Percentiles rank a stretch among this genome's conserved stretches.
phyloP scores from a whole-genome alignment of 2,797 vertebrate species.

The Acrossocheilus fasciatus region DNA sequence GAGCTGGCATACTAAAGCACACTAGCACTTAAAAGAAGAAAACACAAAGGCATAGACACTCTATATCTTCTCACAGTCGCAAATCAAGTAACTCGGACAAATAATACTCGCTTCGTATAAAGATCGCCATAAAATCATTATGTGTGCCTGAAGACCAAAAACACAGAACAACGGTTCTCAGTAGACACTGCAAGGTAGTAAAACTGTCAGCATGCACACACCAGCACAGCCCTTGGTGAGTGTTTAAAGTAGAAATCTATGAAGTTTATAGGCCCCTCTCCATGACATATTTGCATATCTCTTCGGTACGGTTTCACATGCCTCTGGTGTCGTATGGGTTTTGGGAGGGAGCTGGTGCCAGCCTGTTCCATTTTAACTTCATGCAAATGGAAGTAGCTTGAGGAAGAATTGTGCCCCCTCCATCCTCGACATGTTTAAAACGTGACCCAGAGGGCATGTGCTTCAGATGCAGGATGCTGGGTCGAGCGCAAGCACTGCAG shows the following conservation, averaged over 20 bases:
- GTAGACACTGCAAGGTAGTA: slow-evolving; percentile 27
- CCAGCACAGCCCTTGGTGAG: slow-evolving; percentile 2
- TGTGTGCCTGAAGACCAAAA: slow-evolving; percentile 27
- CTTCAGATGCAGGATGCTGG: slow-evolving; percentile 25
- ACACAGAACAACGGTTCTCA: slow-evolving; percentile 1
- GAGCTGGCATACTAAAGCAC: slow-evolving; percentile 2
- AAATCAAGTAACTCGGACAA: slow-evolving; percentile 37
- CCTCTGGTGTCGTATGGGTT: slow-evolving; percentile 39
- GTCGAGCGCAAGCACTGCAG: slow-evolving; percentile 33
- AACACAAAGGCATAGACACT: not conserved
- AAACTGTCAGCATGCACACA: slow-evolving; percentile 31
- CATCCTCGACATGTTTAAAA: slow-evolving; percentile 4
- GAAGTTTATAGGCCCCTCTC: slow-evolving; percentile 38
- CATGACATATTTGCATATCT: slow-evolving; percentile 36
- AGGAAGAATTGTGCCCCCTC: slow-evolving; percentile 11
- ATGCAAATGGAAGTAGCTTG: slow-evolving; percentile 40
- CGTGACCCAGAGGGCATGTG: slow-evolving; percentile 17
- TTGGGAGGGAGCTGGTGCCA: slow-evolving; percentile 35
- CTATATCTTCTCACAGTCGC: not conserved
- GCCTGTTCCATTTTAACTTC: slow-evolving; percentile 43
- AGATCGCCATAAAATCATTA: slow-evolving; percentile 20
- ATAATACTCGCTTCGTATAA: not conserved
- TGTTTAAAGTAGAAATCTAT: slow-evolving; percentile 19
- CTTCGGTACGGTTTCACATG: slow-evolving; percentile 23
- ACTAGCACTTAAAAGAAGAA: slow-evolving; percentile 3